Evolutionary conservation across 2,797 vertebrate genomes (phyloP), one percentile per base, ranked within the genome.

Genomic region (Geotrypetes seraphini): DNA sequence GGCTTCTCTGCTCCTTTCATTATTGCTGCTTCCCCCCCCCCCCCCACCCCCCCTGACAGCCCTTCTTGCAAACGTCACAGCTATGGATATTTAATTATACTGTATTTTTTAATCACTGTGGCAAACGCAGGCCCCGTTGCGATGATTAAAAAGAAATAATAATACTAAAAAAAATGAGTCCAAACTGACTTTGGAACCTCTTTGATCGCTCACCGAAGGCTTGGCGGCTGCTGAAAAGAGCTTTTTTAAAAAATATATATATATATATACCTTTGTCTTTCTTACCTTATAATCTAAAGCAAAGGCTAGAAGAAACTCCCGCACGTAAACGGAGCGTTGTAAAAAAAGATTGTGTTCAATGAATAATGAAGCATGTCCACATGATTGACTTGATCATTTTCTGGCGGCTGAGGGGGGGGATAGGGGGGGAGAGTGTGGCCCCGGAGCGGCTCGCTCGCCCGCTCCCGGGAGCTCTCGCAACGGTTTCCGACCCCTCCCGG

Each of bases 351-450:
- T 80, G 85, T 79, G 87, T 79, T 90, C 85, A 86, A 76, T 87
- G 86, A 89, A 91, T 91, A 92, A 89, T 81, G 87, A 95, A 84
- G 82, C 89, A 86, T 86, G 90, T 89, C 89, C 91, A 86, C 81
- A 85, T 82, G 88, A 91, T 85, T 92, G 88, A 92, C 86, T 87
- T 78, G 86, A 89, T 91, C 86, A 86, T 87, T 86, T 85, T 88
- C 81, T 76, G 70, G 79, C 75, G 82, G 80, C 74, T 83, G 80
- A 78, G 82, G 84, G 76, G 78, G 73, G 78, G 78, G 79, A 74
- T n/a, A n/a, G 80, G 88, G 84, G 77, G 79, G 73, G 78, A 87
- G 83, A 90, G 89, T 89, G 84, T 78, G 82, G 75, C 67, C 80
- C 80, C 74, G 75, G 89, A 84, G 86, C 89, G 89, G 84, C 86